phyloP scores from a whole-genome alignment of 2,797 vertebrate species.

The Varecia variegata region DNA sequence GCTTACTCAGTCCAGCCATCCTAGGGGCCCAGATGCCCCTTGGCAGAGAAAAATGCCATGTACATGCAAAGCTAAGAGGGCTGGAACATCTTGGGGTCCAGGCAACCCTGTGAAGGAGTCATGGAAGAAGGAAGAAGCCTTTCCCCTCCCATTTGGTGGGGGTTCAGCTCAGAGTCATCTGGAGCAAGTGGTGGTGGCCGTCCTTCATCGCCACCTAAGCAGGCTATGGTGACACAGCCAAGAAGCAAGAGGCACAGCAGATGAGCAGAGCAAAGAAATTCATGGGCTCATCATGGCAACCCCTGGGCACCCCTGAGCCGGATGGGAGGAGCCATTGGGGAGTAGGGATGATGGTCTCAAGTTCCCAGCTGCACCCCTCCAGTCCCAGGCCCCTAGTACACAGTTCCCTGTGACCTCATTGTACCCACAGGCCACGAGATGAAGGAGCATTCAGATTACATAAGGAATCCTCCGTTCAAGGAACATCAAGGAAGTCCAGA shows the following conservation, averaged over 20 bases:
- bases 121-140: not conserved
- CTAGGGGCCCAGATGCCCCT: not conserved
- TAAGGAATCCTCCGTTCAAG: conserved; percentile 7
- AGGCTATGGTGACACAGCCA: fast-evolving
- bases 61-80: not conserved
- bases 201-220: not conserved
- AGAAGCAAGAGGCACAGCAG: not conserved
- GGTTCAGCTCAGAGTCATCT: not conserved
- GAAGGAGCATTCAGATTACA: not conserved
- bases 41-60: not conserved
- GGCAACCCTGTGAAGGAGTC: not conserved
- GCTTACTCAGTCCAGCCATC: not conserved
- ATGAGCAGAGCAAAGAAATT: not conserved
- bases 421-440: not conserved
- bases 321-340: not conserved
- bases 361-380: not conserved
- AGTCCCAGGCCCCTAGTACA: not conserved
- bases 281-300: not conserved
- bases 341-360: fast-evolving
- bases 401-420: not conserved
- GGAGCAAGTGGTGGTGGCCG: not conserved
- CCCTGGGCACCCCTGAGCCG: not conserved
- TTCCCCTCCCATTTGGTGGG: not conserved
- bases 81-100: not conserved
- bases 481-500: not conserved